Base-by-base conservation (phyloP, 2,113 vertebrate genomes). In the Zosterops japonicus region DNA sequence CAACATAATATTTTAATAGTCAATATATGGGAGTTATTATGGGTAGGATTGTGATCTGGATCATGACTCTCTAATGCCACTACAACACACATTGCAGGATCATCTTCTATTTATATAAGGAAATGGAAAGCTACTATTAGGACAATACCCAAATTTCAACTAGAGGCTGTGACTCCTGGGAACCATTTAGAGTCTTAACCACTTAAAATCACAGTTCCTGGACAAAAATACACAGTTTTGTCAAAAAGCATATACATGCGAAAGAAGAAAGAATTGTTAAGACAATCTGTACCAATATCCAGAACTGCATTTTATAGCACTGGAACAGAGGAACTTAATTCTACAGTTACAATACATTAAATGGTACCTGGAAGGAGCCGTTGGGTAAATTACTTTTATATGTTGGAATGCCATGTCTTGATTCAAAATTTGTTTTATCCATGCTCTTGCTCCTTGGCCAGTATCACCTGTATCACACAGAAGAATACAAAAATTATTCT, bases 341-440 rank as follows among this genome's bases (percentile, higher is more conserved):
- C 24, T 78, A 81, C 15, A 35, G 53, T 86, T 72, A 77, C 64
- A 77, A 89, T 36, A 29, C 6, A 80, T 49, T 64, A 80, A 87
- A 81, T 24, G 22, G 35, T 98, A 99, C 99, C 98, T 98, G 88
- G 95, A 56, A 94, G 98, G 98, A 95, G 99, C 99, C 0, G 98
- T 99, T 84, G 99, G 99, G 87, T 99, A 99, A 96, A 99, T 98
- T 44, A 99, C 94, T 96, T 98, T 98, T 96, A 99, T 98, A 90
- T 99, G 98, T 5, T 98, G 97, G 96, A 99, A 99, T 35, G 97
- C 93, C 95, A 99, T 97, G 85, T 99, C 98, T 94, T 98, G 97
- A 85, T 95, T 96, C 95, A 98, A 96, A 90, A 99, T 92, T 47
- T 98, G 97, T 80, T 97, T 98, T 93, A 99, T 98, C 99, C 98